Evolutionary conservation across 2,797 vertebrate species (phyloP).

Genomic region (Enoplosus armatus): DNA sequence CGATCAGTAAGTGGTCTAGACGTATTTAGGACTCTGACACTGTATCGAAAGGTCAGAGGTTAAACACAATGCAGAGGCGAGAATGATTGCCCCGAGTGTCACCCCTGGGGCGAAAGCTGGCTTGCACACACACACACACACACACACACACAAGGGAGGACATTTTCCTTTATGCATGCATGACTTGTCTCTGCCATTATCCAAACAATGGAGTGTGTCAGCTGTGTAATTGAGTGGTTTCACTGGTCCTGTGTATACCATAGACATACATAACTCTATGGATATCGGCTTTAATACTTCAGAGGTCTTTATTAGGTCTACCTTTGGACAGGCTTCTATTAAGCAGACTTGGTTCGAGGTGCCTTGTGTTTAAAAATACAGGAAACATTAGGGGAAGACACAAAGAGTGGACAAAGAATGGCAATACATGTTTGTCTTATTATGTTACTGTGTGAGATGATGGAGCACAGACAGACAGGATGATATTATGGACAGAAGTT

Average conservation of each 20-base stretch:
- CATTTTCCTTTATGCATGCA: slow-evolving; percentile 74
- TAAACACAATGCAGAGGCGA: slow-evolving; percentile 79
- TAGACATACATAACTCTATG: slow-evolving; percentile 36
- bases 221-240: slow-evolving; percentile 65
- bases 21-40: slow-evolving; percentile 70
- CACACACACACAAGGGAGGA: slow-evolving; percentile 12
- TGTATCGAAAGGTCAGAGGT: slow-evolving; percentile 78
- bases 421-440: slow-evolving; percentile 2
- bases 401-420: background rate
- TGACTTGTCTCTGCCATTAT: slow-evolving; percentile 69
- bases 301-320: slow-evolving; percentile 53
- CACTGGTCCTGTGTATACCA: slow-evolving; percentile 40
- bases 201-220: slow-evolving; percentile 72
- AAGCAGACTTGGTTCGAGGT: slow-evolving; percentile 7
- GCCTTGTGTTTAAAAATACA: background rate
- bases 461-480: slow-evolving; percentile 15
- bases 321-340: slow-evolving; percentile 10
- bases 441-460: slow-evolving; percentile 3
- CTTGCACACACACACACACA: slow-evolving; percentile 18
- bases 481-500: slow-evolving; percentile 31
- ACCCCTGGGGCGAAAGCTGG: slow-evolving; percentile 63
- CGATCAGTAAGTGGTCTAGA: slow-evolving; percentile 78
- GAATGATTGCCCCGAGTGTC: slow-evolving; percentile 76
- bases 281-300: slow-evolving; percentile 48
- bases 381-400: slow-evolving; percentile 28